Conservation (phyloP, 2,888 invertebrate genomes). For the Volucella zonaria region DNA sequence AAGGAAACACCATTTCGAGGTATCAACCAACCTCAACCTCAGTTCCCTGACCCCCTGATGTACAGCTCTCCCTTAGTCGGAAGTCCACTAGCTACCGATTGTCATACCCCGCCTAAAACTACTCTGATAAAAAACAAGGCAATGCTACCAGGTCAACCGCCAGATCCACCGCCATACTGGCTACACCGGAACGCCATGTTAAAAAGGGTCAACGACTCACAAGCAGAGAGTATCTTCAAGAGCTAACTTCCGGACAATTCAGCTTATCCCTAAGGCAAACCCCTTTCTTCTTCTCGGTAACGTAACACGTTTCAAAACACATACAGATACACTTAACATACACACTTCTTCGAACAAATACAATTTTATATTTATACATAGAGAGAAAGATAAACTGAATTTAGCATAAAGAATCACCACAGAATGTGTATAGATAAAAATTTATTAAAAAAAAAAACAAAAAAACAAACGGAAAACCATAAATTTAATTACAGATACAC, state of each 20-base stretch:
- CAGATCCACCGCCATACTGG: conserved; percentile 83
- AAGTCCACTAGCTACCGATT: conserved; percentile 75
- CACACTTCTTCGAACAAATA: conserved; percentile 55
- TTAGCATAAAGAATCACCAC: conserved; percentile 57
- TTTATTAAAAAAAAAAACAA: not conserved
- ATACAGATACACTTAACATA: no score
- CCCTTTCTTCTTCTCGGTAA: conserved; percentile 54
- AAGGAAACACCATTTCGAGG: conserved; percentile 81
- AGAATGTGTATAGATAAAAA: conserved; percentile 17
- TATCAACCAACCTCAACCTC: conserved; percentile 78
- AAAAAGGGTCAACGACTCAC: conserved; percentile 82
- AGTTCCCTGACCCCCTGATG: conserved; percentile 82
- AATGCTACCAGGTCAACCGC: conserved; percentile 81
- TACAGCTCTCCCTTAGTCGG: conserved; percentile 80
- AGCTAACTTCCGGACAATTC: conserved; percentile 82
- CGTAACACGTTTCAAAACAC: conserved; percentile 75
- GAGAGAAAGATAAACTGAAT: conserved; percentile 74
- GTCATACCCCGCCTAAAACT: conserved; percentile 81
- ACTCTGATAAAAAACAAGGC: conserved; percentile 85
- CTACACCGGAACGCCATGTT: conserved; percentile 83
- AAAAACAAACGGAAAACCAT: conserved; percentile 8
- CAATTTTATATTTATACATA: conserved; percentile 79
- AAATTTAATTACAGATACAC: not conserved
- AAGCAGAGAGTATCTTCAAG: conserved; percentile 83
- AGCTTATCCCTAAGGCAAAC: conserved; percentile 9